Conservation (phyloP, 2,113 vertebrate genomes). For the Onychorhynchus coronatus region DNA sequence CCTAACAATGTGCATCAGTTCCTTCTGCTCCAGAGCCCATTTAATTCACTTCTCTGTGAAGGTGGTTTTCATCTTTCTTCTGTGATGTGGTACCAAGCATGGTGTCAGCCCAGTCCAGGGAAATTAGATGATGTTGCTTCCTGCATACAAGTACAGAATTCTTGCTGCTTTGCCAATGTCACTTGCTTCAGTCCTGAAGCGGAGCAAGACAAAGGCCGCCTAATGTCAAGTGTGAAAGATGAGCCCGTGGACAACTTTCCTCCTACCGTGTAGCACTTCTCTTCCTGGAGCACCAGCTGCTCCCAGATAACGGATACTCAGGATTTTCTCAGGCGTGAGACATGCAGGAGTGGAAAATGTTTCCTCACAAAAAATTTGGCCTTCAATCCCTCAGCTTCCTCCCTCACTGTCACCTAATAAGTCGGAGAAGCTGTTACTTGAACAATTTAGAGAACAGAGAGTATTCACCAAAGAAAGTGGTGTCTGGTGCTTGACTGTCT, state of each 20-base stretch:
- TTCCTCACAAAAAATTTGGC: constrained; percentile 57
- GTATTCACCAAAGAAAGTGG: constrained; percentile 77
- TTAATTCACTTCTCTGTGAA: constrained; percentile 35
- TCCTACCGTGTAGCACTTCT: constrained; percentile 39
- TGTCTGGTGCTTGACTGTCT: constrained; percentile 63
- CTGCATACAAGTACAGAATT: constrained; percentile 46
- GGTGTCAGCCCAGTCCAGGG: constrained; percentile 16
- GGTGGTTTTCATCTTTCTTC: constrained; percentile 42
- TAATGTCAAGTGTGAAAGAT: constrained; percentile 14
- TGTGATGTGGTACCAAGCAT: background rate
- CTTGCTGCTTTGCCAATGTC: constrained; percentile 19
- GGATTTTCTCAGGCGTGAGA: constrained; percentile 74
- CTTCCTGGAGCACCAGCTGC: constrained; percentile 62
- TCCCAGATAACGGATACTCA: constrained; percentile 70
- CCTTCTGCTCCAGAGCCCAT: constrained; percentile 24
- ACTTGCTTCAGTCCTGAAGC: background rate
- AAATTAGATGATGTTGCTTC: constrained; percentile 26
- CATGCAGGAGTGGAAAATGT: constrained; percentile 59
- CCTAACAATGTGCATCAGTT: constrained; percentile 35
- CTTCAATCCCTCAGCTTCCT: constrained; percentile 55
- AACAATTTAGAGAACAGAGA: constrained; percentile 67
- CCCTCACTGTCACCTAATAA: constrained; percentile 43
- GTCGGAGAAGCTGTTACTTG: constrained; percentile 67
- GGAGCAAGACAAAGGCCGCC: background rate
- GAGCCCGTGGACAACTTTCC: background rate